Evolutionary conservation across 2,113 vertebrate species (phyloP).

Genomic region (Oryzias melastigma): DNA sequence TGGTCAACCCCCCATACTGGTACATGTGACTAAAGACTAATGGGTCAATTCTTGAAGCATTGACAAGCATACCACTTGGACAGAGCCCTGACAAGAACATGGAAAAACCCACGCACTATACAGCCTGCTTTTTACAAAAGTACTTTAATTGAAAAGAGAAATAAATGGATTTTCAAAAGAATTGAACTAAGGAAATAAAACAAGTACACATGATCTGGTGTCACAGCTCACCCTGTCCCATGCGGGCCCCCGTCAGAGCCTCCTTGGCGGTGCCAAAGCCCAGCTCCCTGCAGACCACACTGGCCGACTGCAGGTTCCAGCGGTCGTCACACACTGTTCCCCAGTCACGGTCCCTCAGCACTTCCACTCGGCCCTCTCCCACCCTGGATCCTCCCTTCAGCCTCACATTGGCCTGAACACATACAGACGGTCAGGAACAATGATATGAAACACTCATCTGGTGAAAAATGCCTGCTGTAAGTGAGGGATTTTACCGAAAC

Average conservation of each 20-base stretch:
- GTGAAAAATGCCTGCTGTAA: no score
- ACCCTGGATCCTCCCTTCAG: conserved; percentile 86
- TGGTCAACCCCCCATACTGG: no score
- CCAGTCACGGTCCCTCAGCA: conserved; percentile 87
- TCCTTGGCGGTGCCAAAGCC: conserved; percentile 94
- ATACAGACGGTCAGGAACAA: background rate
- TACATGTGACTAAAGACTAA: no score
- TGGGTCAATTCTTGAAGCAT: no score
- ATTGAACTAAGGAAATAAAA: background rate
- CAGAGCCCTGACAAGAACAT: no score
- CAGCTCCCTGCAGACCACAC: conserved; percentile 93
- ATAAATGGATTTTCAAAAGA: no score
- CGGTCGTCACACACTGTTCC: conserved; percentile 93
- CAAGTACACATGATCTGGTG: background rate
- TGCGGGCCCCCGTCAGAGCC: conserved; percentile 88
- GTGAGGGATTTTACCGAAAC: conserved; percentile 55
- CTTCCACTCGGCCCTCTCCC: conserved; percentile 92
- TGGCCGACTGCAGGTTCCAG: conserved; percentile 91
- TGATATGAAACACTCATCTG: no score
- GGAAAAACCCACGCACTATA: no score
- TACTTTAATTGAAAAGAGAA: no score
- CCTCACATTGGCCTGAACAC: conserved; percentile 76
- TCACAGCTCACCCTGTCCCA: conserved; percentile 87
- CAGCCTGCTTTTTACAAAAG: no score
- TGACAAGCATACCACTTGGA: no score